Evolutionary conservation across 2,888 invertebrate genomes (phyloP).

Genomic region (Byasa hedistus): DNA sequence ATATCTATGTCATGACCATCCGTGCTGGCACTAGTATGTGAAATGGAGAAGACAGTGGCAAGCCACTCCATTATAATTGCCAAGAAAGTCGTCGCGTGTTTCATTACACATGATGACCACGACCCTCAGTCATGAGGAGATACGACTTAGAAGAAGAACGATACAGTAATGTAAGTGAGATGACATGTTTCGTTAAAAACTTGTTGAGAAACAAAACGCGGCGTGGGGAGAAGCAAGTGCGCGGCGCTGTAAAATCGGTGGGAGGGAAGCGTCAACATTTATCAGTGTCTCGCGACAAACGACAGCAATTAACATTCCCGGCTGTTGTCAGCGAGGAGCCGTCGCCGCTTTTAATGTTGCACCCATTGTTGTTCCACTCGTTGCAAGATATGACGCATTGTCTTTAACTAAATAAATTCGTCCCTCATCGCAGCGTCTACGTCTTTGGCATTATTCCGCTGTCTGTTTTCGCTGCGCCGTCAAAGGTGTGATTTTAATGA

Average conservation of each 20-base stretch:
- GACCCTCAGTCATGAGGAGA: too few species aligned
- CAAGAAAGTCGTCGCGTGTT: too few species aligned
- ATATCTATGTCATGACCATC: too few species aligned
- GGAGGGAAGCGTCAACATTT: constrained; percentile 74
- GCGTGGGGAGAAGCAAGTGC: constrained; percentile 43
- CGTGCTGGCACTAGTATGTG: too few species aligned
- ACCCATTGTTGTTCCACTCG: constrained; percentile 37
- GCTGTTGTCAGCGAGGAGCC: constrained; percentile 57
- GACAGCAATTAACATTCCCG: constrained; percentile 76
- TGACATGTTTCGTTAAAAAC: not conserved
- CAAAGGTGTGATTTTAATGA: too few species aligned
- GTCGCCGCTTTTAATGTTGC: constrained; percentile 33
- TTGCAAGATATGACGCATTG: constrained; percentile 31
- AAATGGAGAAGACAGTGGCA: too few species aligned
- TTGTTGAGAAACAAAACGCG: constrained; percentile 30
- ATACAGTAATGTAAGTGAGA: not conserved
- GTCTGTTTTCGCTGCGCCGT: too few species aligned
- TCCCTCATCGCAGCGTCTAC: not conserved
- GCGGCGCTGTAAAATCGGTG: constrained; percentile 48
- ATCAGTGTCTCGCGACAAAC: constrained; percentile 75
- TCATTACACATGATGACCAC: too few species aligned
- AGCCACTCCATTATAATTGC: too few species aligned
- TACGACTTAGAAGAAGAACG: too few species aligned
- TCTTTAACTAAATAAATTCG: constrained; percentile 22
- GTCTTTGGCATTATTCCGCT: not conserved